A percentile compares a stretch with the other conserved stretches of the same genome.
Evolutionary conservation across 2,113 vertebrate species (phyloP).

Genomic region (Vombatus ursinus): DNA sequence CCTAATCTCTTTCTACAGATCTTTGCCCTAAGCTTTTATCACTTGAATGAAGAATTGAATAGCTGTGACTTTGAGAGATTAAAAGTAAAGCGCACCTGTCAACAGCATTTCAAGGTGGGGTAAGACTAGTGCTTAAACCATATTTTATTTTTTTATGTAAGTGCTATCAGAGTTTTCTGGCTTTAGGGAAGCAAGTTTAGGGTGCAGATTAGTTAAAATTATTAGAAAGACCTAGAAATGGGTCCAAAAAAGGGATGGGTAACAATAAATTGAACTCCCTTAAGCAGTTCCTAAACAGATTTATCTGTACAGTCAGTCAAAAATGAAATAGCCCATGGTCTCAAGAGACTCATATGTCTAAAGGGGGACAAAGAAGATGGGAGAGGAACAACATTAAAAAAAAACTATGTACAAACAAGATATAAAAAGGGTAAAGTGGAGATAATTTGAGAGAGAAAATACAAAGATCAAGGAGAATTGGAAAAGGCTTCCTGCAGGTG

Average conservation of each 20-base stretch:
- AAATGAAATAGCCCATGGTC: neutral
- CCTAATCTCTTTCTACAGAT: conserved; percentile 56
- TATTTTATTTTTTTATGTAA: conserved; percentile 35
- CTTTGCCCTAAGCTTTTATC: conserved; percentile 56
- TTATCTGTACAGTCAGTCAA: conserved; percentile 31
- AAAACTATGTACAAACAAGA: neutral
- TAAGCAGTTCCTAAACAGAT: conserved; percentile 42
- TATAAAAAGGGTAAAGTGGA: neutral
- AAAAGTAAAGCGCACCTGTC: conserved; percentile 40
- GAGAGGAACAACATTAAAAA: neutral
- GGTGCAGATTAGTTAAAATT: neutral
- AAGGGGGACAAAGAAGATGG: neutral
- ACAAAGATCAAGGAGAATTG: neutral
- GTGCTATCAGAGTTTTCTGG: neutral
- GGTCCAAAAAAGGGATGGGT: neutral
- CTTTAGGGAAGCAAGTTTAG: conserved; percentile 26
- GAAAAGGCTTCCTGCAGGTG: neutral
- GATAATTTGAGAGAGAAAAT: neutral
- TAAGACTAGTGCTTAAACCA: conserved; percentile 18
- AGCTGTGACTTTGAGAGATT: conserved; percentile 59
- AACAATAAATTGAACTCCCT: conserved; percentile 3
- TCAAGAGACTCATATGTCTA: neutral
- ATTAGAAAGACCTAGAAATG: neutral
- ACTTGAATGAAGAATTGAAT: conserved; percentile 50
- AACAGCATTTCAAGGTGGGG: conserved; percentile 49